Conservation (phyloP, 1,140 invertebrate genomes). For the Lucilia cuprina region DNA sequence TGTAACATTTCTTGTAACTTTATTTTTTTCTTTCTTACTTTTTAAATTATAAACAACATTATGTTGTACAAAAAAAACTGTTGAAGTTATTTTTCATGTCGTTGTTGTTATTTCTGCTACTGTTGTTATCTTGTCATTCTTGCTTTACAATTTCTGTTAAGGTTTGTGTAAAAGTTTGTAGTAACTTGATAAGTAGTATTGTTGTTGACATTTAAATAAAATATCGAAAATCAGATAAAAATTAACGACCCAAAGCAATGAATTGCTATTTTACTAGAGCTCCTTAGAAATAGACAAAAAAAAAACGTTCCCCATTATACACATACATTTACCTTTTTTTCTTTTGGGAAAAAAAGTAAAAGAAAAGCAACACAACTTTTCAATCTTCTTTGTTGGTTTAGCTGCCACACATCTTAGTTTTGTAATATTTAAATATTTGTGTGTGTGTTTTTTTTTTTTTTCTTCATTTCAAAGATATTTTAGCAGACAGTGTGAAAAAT, state of each 20-base stretch:
- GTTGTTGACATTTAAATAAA: constrained; percentile 30
- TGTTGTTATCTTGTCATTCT: constrained; percentile 15
- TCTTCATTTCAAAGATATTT: background rate
- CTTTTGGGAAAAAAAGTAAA: background rate
- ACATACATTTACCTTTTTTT: background rate
- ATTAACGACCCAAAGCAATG: constrained; percentile 21
- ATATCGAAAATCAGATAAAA: constrained; percentile 28
- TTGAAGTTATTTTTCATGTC: background rate
- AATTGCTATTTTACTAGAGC: constrained; percentile 10
- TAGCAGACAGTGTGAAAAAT: constrained; percentile 8
- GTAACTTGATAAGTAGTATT: background rate
- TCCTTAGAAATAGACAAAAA: background rate
- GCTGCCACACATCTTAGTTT: no score
- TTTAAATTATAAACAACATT: background rate
- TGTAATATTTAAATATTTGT: background rate
- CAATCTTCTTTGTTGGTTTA: background rate
- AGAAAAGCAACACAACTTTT: background rate
- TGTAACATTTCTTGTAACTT: background rate
- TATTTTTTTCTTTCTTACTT: background rate
- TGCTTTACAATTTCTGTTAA: background rate
- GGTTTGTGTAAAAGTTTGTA: background rate
- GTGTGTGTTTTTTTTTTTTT: background rate
- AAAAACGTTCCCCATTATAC: background rate
- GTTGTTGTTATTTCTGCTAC: background rate
- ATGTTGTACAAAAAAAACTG: background rate